Conservation (phyloP, 2,113 vertebrate species). For the Hippocampus barbouri region DNA sequence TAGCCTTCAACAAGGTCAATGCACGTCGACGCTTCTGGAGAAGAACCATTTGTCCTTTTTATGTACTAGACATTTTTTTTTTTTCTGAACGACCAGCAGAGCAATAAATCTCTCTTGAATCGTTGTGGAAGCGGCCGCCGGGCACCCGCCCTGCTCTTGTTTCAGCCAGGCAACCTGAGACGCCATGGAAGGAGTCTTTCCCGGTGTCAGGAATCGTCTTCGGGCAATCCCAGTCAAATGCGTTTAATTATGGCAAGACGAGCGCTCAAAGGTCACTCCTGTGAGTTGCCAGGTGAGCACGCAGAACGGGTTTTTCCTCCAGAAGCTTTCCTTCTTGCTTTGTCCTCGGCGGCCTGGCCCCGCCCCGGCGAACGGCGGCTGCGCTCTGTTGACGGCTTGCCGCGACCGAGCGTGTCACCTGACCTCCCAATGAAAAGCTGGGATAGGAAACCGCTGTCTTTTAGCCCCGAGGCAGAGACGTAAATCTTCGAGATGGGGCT, state of each 20-base stretch:
- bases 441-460: not conserved
- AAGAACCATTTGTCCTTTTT: slow-evolving; percentile 8
- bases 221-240: not conserved
- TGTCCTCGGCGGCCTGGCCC: not conserved
- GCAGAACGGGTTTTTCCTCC: not conserved
- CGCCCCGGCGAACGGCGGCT: not conserved
- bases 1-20: not conserved
- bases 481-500: not conserved
- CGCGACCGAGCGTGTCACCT: not conserved
- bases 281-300: not conserved
- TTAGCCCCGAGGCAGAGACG: not conserved
- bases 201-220: not conserved
- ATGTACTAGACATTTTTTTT: not conserved
- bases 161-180: slow-evolving; percentile 43
- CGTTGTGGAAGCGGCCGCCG: slow-evolving; percentile 17
- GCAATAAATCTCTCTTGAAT: slow-evolving; percentile 30
- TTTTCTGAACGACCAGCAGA: not conserved
- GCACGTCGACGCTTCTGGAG: not conserved
- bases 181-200: slow-evolving; percentile 29
- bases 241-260: not conserved
- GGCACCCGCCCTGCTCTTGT: too few relatives aligned
- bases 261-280: not conserved
- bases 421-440: not conserved
- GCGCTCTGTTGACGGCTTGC: too few relatives aligned
- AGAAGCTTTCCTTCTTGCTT: not conserved